Evolutionary conservation across 2,113 vertebrate species (phyloP).

Genomic region (Thunnus thynnus): DNA sequence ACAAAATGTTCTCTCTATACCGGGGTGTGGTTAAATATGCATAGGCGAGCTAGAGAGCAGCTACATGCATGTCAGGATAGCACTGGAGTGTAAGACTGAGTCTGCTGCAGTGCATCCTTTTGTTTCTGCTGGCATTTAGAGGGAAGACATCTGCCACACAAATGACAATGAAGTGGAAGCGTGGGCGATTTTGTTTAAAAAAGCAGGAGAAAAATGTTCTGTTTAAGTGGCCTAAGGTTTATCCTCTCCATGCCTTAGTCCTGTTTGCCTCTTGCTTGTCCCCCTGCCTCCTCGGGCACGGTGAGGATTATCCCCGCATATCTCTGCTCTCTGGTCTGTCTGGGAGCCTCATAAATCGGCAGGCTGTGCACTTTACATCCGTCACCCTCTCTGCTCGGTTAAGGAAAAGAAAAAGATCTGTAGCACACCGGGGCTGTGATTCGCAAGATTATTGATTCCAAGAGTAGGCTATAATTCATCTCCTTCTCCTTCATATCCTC

Average conservation of each 20-base stretch:
- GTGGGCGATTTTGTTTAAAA: slow-evolving; percentile 45
- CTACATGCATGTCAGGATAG: slow-evolving; percentile 6
- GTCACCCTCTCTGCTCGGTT: slow-evolving; percentile 59
- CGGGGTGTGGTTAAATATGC: slow-evolving; percentile 48
- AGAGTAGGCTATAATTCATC: slow-evolving; percentile 67
- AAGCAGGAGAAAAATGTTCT: slow-evolving; percentile 24
- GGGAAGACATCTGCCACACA: slow-evolving; percentile 38
- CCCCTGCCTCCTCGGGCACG: slow-evolving; percentile 32
- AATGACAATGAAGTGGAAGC: slow-evolving; percentile 9
- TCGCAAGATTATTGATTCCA: slow-evolving; percentile 76
- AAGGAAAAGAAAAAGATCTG: slow-evolving; percentile 62
- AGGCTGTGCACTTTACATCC: slow-evolving; percentile 61
- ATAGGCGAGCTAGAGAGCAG: slow-evolving; percentile 18
- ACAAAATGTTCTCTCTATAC: slow-evolving; percentile 23
- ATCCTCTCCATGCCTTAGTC: slow-evolving; percentile 49
- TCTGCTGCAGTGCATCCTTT: slow-evolving; percentile 14
- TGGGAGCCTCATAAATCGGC: slow-evolving; percentile 60
- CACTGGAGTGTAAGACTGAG: neutral
- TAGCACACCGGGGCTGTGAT: slow-evolving; percentile 59
- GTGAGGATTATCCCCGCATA: slow-evolving; percentile 43
- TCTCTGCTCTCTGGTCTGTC: slow-evolving; percentile 43
- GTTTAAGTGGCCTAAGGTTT: slow-evolving; percentile 34
- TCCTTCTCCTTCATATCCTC: slow-evolving; percentile 54
- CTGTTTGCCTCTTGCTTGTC: slow-evolving; percentile 33
- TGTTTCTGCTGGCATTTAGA: slow-evolving; percentile 13